Percentiles rank a stretch among this genome's conserved stretches.
phyloP scores from a whole-genome alignment of 2,888 invertebrate species.

The Laothoe populi region DNA sequence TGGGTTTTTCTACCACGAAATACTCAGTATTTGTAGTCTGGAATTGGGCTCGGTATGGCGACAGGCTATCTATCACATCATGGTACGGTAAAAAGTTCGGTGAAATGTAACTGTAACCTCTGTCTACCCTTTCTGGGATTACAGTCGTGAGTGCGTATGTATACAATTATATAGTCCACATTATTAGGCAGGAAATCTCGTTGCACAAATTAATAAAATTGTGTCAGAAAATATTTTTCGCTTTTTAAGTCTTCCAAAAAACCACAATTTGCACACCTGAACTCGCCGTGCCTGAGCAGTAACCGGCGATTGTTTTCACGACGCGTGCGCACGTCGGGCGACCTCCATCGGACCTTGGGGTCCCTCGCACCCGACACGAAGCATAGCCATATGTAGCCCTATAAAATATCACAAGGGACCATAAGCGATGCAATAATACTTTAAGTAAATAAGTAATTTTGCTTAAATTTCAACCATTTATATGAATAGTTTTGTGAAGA shows the following conservation, averaged over 20 bases:
- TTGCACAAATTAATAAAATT: background rate
- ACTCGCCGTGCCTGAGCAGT: slow-evolving; percentile 39
- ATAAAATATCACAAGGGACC: slow-evolving; percentile 9
- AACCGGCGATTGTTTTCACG: slow-evolving; percentile 76
- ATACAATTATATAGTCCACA: too few species aligned
- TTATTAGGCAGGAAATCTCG: background rate
- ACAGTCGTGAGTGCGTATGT: too few species aligned
- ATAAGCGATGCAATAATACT: too few species aligned
- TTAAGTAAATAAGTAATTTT: too few species aligned
- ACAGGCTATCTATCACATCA: too few species aligned
- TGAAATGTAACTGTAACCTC: too few species aligned
- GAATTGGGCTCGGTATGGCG: too few species aligned
- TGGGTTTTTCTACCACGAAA: too few species aligned
- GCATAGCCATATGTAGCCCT: slow-evolving; percentile 13
- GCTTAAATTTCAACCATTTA: background rate
- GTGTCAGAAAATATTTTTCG: background rate
- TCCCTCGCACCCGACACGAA: slow-evolving; percentile 40
- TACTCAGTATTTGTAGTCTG: too few species aligned
- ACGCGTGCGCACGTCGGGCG: slow-evolving; percentile 72
- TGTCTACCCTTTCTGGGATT: too few species aligned
- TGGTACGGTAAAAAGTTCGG: too few species aligned
- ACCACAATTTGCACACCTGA: background rate
- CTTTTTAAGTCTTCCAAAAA: background rate
- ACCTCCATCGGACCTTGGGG: slow-evolving; percentile 77
- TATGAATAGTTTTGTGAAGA: too few species aligned